Base-by-base conservation (phyloP, 2,888 invertebrate genomes). In the Halocaridina rubra region DNA sequence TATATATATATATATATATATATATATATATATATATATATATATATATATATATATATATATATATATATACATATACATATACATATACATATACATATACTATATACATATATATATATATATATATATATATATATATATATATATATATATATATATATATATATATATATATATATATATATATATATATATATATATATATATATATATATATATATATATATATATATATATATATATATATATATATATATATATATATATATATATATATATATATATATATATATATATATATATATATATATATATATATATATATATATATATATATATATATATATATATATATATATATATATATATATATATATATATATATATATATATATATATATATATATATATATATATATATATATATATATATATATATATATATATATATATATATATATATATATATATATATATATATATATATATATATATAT, bases 371-470 rank as follows among this genome's bases (percentile, higher is more conserved):
- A 39, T 8, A 39, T 7, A 39, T 7, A 39, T 7, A 39, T 7
- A 39, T 7, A 39, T 7, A 39, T 13, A 67, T 4, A n/a, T 67
- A n/a, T 67, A 67, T n/a, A 22, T 67, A 29, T n/a, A 29, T 72
- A 72, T 72, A 29, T 72, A 10, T 72, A 29, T 72, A 72, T 72
- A 72, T 29, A 29, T 72, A 29, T 33, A 72, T 29, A 30, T 24
- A 72, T 72, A 72, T 72, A 67, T 67, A 67, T 67, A 67, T 67
- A 67, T 67, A 67, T 67, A 67, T 67, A 67, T 72, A 72, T 72
- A 29, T 72, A 72, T 72, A 72, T 72, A 72, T 72, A 72, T 72
- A 72, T 72, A 72, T 72, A 72, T 72, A 32, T 74, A 32, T 32
- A 32, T 74, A 32, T 74, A 32, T 32, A 32, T 32, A 32, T 32